phyloP scores from a whole-genome alignment of 2,113 vertebrate species.

The Tichodroma muraria region DNA sequence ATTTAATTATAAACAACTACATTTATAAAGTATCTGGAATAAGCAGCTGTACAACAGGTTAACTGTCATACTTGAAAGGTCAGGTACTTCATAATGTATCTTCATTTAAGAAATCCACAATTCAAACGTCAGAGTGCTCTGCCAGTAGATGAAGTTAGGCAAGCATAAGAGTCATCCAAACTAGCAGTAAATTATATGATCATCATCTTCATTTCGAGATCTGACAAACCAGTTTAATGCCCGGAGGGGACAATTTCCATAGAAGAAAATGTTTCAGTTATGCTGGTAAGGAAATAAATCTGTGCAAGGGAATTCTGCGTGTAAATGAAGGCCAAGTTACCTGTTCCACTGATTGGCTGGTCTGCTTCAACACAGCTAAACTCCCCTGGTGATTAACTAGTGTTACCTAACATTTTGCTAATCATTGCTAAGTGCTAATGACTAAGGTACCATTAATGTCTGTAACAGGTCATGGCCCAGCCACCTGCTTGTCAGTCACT shows the following conservation, averaged over 20 bases:
- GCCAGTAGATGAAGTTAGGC: background rate
- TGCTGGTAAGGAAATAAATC: background rate
- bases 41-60: conserved; percentile 50
- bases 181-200: background rate
- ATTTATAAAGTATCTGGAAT: conserved; percentile 18
- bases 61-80: conserved; percentile 34
- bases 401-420: conserved; percentile 61
- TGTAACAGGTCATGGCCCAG: conserved; percentile 36
- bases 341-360: background rate
- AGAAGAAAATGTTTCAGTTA: conserved; percentile 1
- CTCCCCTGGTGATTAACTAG: conserved; percentile 41
- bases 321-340: conserved; percentile 15
- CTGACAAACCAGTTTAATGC: conserved; percentile 14
- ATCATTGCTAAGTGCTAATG: conserved; percentile 65
- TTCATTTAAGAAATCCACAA: background rate
- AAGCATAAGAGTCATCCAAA: conserved; percentile 17
- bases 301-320: conserved; percentile 28
- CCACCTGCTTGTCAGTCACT: conserved; percentile 30
- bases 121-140: background rate
- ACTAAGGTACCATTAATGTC: conserved; percentile 67
- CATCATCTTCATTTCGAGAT: background rate
- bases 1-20: background rate
- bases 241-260: background rate
- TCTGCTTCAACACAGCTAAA: background rate
- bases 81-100: background rate